A percentile compares a stretch with the other conserved stretches of the same genome.
Conservation (phyloP, 2,113 vertebrate genomes). For the Grus americana region DNA sequence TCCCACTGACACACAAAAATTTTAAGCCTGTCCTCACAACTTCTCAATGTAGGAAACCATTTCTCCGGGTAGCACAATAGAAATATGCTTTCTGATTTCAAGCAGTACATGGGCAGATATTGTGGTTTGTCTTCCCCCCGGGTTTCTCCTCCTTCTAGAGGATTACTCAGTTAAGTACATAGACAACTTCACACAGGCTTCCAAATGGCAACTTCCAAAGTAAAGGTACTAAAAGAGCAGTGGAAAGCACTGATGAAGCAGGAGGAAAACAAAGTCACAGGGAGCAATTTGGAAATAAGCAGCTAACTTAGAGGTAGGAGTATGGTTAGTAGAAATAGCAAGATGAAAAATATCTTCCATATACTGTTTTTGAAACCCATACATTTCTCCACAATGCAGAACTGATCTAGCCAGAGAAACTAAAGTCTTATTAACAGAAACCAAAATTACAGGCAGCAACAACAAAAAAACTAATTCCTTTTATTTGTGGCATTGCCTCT, state of each 20-base stretch:
- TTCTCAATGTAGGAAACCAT: background rate
- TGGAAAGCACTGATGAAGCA: background rate
- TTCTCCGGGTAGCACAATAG: background rate
- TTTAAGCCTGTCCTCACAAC: background rate
- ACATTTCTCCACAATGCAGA: background rate
- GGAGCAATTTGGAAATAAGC: background rate
- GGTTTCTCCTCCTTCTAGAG: background rate
- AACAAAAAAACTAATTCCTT: background rate
- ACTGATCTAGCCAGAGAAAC: background rate
- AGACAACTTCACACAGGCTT: background rate
- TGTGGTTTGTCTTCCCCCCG: background rate
- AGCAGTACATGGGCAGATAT: background rate
- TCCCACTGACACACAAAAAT: background rate
- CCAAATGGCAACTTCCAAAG: background rate
- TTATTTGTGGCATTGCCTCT: slow-evolving; percentile 12
- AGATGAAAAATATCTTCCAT: background rate
- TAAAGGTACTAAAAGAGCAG: background rate
- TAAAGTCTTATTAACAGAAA: slow-evolving; percentile 9
- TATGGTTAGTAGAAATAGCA: background rate
- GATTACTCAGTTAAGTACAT: background rate
- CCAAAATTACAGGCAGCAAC: slow-evolving; percentile 34
- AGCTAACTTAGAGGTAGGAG: background rate
- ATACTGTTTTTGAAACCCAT: background rate
- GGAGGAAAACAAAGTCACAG: background rate
- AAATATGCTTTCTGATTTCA: background rate